Base-by-base conservation (phyloP, 2,888 invertebrate species). In the Phyllotreta striolata region DNA sequence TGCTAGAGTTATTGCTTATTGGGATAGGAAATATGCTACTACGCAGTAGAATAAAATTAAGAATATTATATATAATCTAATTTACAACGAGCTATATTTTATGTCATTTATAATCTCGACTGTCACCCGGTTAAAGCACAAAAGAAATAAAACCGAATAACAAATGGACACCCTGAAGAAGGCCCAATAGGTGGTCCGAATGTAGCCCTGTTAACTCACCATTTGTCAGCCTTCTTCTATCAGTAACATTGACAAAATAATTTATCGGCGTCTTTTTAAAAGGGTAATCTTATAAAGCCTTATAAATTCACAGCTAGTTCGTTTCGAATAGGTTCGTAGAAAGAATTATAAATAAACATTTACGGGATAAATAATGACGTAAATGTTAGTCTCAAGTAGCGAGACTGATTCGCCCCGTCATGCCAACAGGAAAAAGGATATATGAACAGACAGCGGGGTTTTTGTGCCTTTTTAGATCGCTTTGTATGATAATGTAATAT, bases 321-420 rank as follows among this genome's bases (percentile, higher is more conserved):
- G 44, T 6, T 7, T 13, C 13, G 44, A 44, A 44, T 44, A 44
- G 24, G 44, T 52, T 38, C 52, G 35, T 24, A 35, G 52, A 12
- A 38, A 34, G 52, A 24, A 24, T 38, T 52, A 38, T 52, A 38
- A 38, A 52, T 52, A 12, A 34, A 52, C 12, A 35, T 38, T 38
- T 13, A 14, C 12, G 51, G 24, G 12, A 52, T 52, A 52, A 51
- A 51, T 51, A 51, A 51, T 51, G 51, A 51, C 14, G 37, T 52
- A 34, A 52, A 52, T 38, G 52, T 52, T 12, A 9, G 7, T n/a
- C 14, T 37, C 7, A 35, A 51, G 24, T 51, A 24, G 8, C 14
- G 10, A 51, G 37, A 51, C 37, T 34, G 39, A 52, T 52, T 34
- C 12, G 35, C 37, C 52, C 24, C 24, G 24, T 24, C 24, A 24